A percentile compares a stretch with the other conserved stretches of the same genome.
phyloP scores from a whole-genome alignment of 2,888 invertebrate species.

The Clanis bilineata region DNA sequence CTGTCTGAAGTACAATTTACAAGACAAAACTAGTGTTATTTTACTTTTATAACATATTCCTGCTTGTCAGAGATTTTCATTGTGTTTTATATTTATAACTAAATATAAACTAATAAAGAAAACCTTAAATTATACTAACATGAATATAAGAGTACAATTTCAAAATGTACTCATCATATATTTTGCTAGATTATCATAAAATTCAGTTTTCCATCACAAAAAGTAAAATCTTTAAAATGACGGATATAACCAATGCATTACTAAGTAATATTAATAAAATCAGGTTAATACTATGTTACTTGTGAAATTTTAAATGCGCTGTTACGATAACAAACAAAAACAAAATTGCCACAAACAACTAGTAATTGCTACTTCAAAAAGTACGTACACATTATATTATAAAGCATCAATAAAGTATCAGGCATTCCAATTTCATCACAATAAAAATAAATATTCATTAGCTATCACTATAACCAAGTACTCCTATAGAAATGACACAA shows the following conservation, averaged over 20 bases:
- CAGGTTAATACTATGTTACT: slow-evolving; percentile 18
- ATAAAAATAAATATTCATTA: slow-evolving; percentile 54
- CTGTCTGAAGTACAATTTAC: background rate
- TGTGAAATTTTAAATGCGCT: slow-evolving; percentile 16
- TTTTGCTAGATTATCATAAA: background rate
- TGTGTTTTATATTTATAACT: background rate
- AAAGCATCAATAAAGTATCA: slow-evolving; percentile 37
- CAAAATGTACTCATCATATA: background rate
- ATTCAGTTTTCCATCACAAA: background rate
- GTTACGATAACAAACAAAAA: slow-evolving; percentile 1
- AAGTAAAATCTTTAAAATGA: background rate
- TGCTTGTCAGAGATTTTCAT: slow-evolving; percentile 18
- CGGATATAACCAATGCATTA: slow-evolving; percentile 24
- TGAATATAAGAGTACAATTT: slow-evolving; percentile 24
- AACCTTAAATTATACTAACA: slow-evolving; percentile 25
- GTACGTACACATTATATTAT: slow-evolving; percentile 32
- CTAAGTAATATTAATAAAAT: slow-evolving; percentile 36
- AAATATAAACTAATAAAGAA: slow-evolving; percentile 9
- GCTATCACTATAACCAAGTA: slow-evolving; percentile 11
- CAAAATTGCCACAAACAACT: slow-evolving; percentile 31
- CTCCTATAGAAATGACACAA: slow-evolving; percentile 23
- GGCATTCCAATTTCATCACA: slow-evolving; percentile 40
- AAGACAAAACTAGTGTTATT: background rate
- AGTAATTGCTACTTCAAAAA: slow-evolving; percentile 34
- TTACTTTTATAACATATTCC: background rate